phyloP scores from a whole-genome alignment of 2,888 invertebrate genomes.

The Stratiomys singularior region DNA sequence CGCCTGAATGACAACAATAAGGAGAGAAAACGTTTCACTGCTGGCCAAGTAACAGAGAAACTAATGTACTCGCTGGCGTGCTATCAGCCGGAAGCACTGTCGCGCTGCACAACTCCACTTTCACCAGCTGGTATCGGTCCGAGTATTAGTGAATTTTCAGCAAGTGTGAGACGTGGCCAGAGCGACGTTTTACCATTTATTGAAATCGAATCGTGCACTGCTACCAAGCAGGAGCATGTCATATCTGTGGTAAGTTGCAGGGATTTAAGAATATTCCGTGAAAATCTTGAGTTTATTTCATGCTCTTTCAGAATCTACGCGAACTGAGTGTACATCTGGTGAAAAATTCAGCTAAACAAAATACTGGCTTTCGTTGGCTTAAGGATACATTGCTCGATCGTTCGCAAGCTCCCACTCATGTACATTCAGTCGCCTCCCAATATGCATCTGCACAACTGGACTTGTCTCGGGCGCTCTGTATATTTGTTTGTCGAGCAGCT shows the following conservation, averaged over 20 bases:
- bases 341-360: constrained; percentile 70
- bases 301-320: constrained; percentile 76
- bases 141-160: constrained; percentile 63
- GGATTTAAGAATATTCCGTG: too few relatives aligned
- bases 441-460: constrained; percentile 86
- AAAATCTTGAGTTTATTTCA: not conserved
- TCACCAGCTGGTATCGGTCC: constrained; percentile 75
- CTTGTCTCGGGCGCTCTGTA: constrained; percentile 80
- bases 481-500: constrained; percentile 76
- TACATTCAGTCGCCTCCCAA: constrained; percentile 83
- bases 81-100: constrained; percentile 87
- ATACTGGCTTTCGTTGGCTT: constrained; percentile 65
- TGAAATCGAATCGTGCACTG: constrained; percentile 86
- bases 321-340: constrained; percentile 85
- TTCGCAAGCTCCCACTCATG: constrained; percentile 74
- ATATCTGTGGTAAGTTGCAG: constrained; percentile 85
- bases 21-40: constrained; percentile 72
- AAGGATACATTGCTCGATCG: constrained; percentile 65
- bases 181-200: constrained; percentile 79
- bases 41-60: constrained; percentile 79
- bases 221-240: constrained; percentile 88
- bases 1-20: constrained; percentile 72
- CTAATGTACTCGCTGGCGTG: constrained; percentile 82
- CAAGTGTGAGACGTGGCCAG: constrained; percentile 61
- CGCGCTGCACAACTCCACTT: constrained; percentile 85